A percentile compares a stretch with the other conserved stretches of the same genome.
Conservation (phyloP, 1,140 invertebrate species). For the Ceratina calcarata region DNA sequence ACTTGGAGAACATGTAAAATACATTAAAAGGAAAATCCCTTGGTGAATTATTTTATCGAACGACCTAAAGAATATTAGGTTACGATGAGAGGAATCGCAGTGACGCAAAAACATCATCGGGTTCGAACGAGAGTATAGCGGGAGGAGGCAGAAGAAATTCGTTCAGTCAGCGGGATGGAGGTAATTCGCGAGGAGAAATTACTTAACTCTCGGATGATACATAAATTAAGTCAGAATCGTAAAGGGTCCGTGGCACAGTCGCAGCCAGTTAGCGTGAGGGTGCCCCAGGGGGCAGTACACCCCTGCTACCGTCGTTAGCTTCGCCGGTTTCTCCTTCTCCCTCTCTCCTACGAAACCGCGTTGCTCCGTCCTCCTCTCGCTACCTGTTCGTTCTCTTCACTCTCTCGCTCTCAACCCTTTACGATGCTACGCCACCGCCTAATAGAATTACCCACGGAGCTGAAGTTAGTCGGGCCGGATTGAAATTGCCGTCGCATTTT, state of each 20-base stretch:
- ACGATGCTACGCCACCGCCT: conserved; percentile 75
- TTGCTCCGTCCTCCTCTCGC: conserved; percentile 23
- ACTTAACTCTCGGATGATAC: conserved; percentile 82
- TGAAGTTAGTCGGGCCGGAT: conserved; percentile 76
- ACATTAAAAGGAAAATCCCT: too few species aligned
- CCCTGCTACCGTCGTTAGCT: conserved; percentile 62
- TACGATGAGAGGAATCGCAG: not conserved
- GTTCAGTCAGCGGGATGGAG: conserved; percentile 65
- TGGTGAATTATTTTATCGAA: too few species aligned
- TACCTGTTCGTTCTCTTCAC: conserved; percentile 29
- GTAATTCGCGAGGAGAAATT: conserved; percentile 80
- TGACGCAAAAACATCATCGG: not conserved
- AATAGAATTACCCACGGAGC: conserved; percentile 79
- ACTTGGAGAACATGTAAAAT: too few species aligned
- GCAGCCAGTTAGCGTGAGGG: conserved; percentile 81
- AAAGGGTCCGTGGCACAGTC: conserved; percentile 77
- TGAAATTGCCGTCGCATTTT: conserved; percentile 79
- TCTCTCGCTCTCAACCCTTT: conserved; percentile 76
- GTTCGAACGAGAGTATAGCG: conserved; percentile 1
- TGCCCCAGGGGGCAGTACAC: conserved; percentile 80
- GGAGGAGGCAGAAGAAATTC: conserved; percentile 56
- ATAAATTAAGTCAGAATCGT: conserved; percentile 81
- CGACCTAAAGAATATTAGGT: too few species aligned
- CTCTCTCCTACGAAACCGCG: conserved; percentile 29
- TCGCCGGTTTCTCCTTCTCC: conserved; percentile 59